Percentiles rank a stretch among this genome's conserved stretches.
Conservation (phyloP, 2,888 invertebrate species). For the Itoplectis maculator region DNA sequence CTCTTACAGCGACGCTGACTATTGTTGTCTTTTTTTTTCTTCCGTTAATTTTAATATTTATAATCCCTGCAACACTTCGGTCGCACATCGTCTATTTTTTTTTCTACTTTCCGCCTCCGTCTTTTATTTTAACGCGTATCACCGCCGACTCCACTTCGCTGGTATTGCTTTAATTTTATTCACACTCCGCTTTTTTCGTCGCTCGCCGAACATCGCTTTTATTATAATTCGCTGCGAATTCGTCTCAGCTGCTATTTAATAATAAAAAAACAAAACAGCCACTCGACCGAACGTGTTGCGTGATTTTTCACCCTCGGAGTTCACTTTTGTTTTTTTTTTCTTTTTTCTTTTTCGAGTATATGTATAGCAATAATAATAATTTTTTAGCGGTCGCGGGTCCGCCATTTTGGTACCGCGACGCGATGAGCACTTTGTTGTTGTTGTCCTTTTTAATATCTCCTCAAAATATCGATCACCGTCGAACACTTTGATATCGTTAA, state of each 20-base stretch:
- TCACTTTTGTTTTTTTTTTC: too few relatives aligned
- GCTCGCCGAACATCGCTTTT: too few relatives aligned
- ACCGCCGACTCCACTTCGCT: conserved; percentile 39
- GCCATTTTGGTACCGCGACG: conserved; percentile 26
- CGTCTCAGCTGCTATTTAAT: neutral
- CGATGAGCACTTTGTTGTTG: conserved; percentile 54
- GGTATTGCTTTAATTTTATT: conserved; percentile 61
- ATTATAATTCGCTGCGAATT: conserved; percentile 1
- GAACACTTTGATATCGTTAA: conserved; percentile 65
- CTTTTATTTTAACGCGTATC: conserved; percentile 46
- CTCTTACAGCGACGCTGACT: conserved; percentile 29
- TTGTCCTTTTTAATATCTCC: conserved; percentile 11
- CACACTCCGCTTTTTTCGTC: neutral
- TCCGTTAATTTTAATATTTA: conserved; percentile 14
- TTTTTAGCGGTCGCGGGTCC: conserved; percentile 41
- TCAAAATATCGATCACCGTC: conserved; percentile 53
- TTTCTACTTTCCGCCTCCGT: neutral
- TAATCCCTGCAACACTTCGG: conserved; percentile 29
- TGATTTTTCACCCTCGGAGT: conserved; percentile 34
- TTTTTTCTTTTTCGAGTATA: conserved; percentile 16
- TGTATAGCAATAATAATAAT: conserved; percentile 8
- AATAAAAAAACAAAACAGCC: neutral
- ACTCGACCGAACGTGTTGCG: conserved; percentile 23
- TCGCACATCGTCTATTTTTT: conserved; percentile 9
- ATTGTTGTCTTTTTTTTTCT: conserved; percentile 19